Evolutionary conservation across 53 echinoderm and acorn worm genomes (phyloP), one percentile per base, ranked within the genome.

Genomic region (Stichopus horrens): DNA sequence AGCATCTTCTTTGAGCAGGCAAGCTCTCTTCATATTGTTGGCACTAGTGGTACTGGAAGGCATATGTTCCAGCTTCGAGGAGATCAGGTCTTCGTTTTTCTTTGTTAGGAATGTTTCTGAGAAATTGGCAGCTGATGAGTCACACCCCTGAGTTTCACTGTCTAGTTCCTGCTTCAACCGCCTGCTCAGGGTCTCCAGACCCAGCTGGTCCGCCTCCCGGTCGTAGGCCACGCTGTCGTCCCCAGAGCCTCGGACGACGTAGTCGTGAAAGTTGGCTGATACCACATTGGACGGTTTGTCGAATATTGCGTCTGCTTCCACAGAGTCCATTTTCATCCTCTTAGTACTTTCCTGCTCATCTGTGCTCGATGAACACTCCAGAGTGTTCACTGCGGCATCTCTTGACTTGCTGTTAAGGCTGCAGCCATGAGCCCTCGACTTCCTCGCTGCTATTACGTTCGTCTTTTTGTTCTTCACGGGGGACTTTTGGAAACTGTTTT

Each of bases 281-380:
- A 95, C 83, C 19, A 92, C 91, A n/a, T 96, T 96, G 54, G 95
- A 88, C 76, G 93, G 93, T 73, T 92, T 93, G 19, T 89, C 83
- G 16, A 92, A 86, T 21, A 96, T 90, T 59, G 90, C 92, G 18
- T 92, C 86, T 6, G 90, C 90, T 20, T 88, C 86, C 14, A 90
- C 93, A 0, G 93, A 90, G 88, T 97, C 95, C 95, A 97, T 93
- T 82, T 97, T 97, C 95, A 97, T 97, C 51, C 98, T 75, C 78
- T 97, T 97, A 67, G 93, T 94, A 9, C 91, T 86, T 18, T 97
- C 98, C 13, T 88, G 71, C 23, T 94, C 96, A 9, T 93, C 93
- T 9, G 88, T 88, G 52, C 89, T 73, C 5, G 76, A 75, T 0
- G 79, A 78, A 18, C 75, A 83, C 54, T 91, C 87, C 13, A 74